Evolutionary conservation across 2,113 vertebrate species (phyloP).

Genomic region (Mirza zaza): DNA sequence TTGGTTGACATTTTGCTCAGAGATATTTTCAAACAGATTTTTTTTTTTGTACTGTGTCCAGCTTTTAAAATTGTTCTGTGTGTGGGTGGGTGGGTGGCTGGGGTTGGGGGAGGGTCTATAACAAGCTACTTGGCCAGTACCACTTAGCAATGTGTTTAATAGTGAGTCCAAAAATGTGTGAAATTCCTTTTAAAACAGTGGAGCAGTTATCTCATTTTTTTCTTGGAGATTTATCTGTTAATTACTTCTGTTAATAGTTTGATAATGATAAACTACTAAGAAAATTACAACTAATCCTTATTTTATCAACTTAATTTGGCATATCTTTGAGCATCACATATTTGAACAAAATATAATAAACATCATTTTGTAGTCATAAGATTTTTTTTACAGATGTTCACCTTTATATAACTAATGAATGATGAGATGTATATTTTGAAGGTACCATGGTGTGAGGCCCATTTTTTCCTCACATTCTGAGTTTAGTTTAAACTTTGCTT

Average conservation of each 20-base stretch:
- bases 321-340: not conserved
- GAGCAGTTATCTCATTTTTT: not conserved
- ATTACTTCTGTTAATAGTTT: not conserved
- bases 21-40: not conserved
- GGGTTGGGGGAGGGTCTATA: not conserved
- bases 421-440: not conserved
- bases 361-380: not conserved
- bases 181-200: not conserved
- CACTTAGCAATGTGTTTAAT: not conserved
- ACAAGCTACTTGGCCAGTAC: not conserved
- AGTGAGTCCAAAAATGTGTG: not conserved
- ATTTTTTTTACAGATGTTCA: not conserved
- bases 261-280: not conserved
- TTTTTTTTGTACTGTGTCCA: not conserved
- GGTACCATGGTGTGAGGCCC: not conserved
- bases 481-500: not conserved
- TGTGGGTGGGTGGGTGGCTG: not conserved
- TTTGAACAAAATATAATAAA: not conserved
- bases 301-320: conserved; percentile 4
- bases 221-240: not conserved
- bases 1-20: not conserved
- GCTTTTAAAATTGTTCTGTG: not conserved
- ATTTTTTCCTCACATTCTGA: not conserved
- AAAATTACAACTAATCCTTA: not conserved
- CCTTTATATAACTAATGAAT: not conserved